These are phyloP conservation scores for Tapera naevia DNA, from an alignment of 2,797 vertebrate species.

Conservation along the genomic window DNA sequence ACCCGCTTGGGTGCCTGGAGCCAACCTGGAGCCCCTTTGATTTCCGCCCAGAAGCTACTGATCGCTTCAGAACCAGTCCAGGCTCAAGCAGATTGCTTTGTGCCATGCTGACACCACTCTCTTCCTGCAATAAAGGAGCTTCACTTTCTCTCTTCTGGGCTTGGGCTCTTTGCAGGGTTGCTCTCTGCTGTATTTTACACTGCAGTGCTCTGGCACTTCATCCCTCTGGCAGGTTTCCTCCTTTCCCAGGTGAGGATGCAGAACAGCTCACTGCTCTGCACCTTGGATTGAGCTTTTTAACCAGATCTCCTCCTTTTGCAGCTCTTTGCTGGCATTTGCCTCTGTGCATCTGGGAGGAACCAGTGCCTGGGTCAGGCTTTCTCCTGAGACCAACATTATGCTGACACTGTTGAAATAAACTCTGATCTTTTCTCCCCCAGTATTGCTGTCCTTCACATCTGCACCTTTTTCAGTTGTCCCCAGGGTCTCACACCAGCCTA, in stretches of 20 bases:
- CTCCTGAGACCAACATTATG: not conserved
- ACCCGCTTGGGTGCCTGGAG: not conserved
- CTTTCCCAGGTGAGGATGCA: not conserved
- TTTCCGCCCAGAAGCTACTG: not conserved
- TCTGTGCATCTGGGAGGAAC: not conserved
- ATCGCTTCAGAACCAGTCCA: not conserved
- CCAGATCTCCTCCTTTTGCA: not conserved
- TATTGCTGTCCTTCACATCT: not conserved
- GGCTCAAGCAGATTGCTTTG: not conserved
- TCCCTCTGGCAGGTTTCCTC: not conserved
- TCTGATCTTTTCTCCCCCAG: not conserved
- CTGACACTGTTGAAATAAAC: not conserved
- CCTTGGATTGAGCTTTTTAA: not conserved
- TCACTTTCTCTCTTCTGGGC: not conserved
- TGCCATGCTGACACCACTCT: not conserved
- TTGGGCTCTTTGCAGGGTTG: not conserved
- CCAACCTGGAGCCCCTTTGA: rapidly evolving
- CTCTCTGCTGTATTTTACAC: not conserved
- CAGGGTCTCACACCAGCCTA: not conserved
- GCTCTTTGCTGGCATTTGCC: not conserved
- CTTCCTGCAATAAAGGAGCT: not conserved
- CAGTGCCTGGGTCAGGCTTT: not conserved
- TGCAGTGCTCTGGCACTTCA: not conserved
- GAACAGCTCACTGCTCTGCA: not conserved
- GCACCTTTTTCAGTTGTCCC: not conserved